Conservation (phyloP, 2,797 vertebrate genomes). For the Cephalopachus bancanus region DNA sequence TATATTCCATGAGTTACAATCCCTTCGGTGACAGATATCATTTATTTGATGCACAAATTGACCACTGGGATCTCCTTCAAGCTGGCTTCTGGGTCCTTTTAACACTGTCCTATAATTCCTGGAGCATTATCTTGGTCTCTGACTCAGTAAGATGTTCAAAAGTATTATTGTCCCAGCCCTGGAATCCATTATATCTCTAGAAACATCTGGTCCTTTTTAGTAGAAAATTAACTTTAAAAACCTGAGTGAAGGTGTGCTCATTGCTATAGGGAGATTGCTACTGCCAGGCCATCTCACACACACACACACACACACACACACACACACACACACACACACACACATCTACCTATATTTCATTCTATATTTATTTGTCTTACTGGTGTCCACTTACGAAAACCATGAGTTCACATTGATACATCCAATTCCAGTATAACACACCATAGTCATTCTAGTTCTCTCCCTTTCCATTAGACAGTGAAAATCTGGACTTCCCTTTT, state of each 20-base stretch:
- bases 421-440: not conserved
- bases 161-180: not conserved
- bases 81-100: not conserved
- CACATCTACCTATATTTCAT: not conserved
- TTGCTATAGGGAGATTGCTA: not conserved
- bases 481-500: slow-evolving; percentile 1
- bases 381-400: not conserved
- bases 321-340: not conserved
- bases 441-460: not conserved
- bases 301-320: not conserved
- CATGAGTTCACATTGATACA: not conserved
- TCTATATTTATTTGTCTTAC: not conserved
- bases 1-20: not conserved
- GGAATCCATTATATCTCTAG: not conserved
- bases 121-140: not conserved
- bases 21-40: not conserved
- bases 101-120: not conserved
- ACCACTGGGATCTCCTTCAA: not conserved
- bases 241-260: not conserved
- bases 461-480: not conserved
- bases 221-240: not conserved
- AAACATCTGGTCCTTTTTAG: slow-evolving; percentile 7
- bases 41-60: not conserved
- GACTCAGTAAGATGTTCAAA: not conserved
- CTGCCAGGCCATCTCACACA: not conserved